A percentile compares a stretch with the other conserved stretches of the same genome.
These are phyloP conservation scores for Protobothrops mucrosquamatus DNA, from an alignment of 2,113 vertebrate genomes.

Conservation along the genomic window DNA sequence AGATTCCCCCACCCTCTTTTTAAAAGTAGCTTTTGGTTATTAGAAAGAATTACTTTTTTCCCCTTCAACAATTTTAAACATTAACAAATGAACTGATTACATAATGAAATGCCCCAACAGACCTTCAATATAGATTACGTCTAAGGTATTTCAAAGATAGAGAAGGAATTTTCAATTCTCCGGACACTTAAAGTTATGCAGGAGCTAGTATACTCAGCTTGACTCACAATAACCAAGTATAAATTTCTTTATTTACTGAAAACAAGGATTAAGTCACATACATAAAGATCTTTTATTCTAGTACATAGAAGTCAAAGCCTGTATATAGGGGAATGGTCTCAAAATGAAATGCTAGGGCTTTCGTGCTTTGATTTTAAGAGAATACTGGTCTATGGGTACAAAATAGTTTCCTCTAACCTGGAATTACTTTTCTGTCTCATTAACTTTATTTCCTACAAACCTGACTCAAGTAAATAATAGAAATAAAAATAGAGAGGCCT, in stretches of 20 bases:
- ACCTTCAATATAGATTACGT: not conserved
- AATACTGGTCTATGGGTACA: not conserved
- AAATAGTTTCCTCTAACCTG: not conserved
- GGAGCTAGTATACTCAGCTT: not conserved
- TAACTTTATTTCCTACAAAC: not conserved
- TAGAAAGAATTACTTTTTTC: constrained; percentile 55
- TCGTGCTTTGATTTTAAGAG: not conserved
- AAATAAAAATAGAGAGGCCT: not conserved
- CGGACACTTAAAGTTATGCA: not conserved
- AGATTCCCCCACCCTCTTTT: constrained; percentile 48
- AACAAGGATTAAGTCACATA: not conserved
- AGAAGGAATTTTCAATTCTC: not conserved
- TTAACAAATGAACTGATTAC: constrained; percentile 46
- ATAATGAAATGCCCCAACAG: not conserved
- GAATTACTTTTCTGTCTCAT: not conserved
- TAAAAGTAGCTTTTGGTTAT: constrained; percentile 41
- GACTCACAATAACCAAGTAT: not conserved
- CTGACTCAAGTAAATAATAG: not conserved
- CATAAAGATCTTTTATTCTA: not conserved
- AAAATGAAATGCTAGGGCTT: not conserved
- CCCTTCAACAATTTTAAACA: constrained; percentile 52
- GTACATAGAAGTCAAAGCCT: not conserved
- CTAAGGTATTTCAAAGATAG: not conserved
- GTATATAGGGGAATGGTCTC: not conserved
- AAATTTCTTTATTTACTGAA: not conserved